phyloP scores from a whole-genome alignment of 2,888 invertebrate species.

The Clusia tigrina region DNA sequence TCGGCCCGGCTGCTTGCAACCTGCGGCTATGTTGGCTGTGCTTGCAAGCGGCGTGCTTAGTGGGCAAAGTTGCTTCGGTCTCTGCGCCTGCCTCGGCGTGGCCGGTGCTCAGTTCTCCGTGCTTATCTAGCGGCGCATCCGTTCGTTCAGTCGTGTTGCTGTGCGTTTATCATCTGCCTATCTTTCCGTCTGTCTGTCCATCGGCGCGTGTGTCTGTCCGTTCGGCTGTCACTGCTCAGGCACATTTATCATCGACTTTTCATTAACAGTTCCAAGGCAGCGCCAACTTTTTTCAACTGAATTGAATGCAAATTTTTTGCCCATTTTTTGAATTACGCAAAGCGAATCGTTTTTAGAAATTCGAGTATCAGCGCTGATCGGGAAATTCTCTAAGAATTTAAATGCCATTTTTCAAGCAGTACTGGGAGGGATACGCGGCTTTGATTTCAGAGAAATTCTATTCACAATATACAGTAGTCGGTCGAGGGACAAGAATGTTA shows the following conservation, averaged over 20 bases:
- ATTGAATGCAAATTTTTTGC: background rate
- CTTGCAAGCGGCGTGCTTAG: too few relatives aligned
- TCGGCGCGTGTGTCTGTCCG: background rate
- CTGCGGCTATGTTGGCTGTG: constrained; percentile 39
- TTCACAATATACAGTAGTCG: too few relatives aligned
- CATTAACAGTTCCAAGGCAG: constrained; percentile 26
- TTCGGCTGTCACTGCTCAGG: constrained; percentile 13
- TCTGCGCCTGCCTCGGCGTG: background rate
- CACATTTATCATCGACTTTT: constrained; percentile 22
- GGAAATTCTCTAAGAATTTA: too few relatives aligned
- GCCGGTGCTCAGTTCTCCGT: background rate
- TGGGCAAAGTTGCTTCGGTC: background rate
- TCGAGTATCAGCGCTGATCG: too few relatives aligned
- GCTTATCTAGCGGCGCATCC: background rate
- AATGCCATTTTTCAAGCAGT: too few relatives aligned
- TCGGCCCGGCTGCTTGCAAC: constrained; percentile 48
- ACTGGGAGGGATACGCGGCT: too few relatives aligned
- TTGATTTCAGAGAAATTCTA: too few relatives aligned
- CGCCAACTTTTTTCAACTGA: constrained; percentile 4
- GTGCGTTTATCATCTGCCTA: background rate
- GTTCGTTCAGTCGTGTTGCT: background rate
- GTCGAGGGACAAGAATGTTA: too few relatives aligned
- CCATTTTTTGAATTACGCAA: background rate
- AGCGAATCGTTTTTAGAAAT: too few relatives aligned
- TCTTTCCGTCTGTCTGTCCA: background rate